phyloP scores from a whole-genome alignment of 2,113 vertebrate species.

The Australoheros scitulus region DNA sequence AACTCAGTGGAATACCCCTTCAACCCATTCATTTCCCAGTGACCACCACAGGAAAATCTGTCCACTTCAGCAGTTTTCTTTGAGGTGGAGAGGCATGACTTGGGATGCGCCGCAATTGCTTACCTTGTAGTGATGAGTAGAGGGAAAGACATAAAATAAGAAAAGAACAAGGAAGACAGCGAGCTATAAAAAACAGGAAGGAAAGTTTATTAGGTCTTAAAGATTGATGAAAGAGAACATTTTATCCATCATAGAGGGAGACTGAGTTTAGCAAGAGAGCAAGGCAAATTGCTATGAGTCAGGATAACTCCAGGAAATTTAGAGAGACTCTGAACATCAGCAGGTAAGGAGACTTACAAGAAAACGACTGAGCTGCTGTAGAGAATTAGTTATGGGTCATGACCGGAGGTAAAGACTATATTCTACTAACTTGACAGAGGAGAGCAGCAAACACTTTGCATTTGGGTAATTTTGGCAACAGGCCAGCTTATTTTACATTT shows the following conservation, averaged over 20 bases:
- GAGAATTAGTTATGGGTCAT: conserved; percentile 2
- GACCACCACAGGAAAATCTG: not conserved
- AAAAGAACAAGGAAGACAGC: not conserved
- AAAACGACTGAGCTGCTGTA: not conserved
- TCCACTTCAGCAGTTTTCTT: not conserved
- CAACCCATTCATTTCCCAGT: not conserved
- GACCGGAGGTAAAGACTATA: conserved; percentile 1
- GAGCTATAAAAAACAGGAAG: not conserved
- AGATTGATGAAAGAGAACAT: not conserved
- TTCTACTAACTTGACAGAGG: conserved; percentile 29
- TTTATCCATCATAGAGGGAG: conserved; percentile 8
- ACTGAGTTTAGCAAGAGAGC: conserved; percentile 11
- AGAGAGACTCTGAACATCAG: conserved; percentile 1
- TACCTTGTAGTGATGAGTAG: not conserved
- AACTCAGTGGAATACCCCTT: not conserved
- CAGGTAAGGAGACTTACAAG: not conserved
- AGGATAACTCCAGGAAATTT: not conserved
- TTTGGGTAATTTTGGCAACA: conserved; percentile 1
- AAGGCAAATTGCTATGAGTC: conserved; percentile 13
- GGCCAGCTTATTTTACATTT: conserved; percentile 27
- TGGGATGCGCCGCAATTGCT: not conserved
- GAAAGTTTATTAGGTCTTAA: not conserved
- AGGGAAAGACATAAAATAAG: not conserved
- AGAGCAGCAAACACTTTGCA: not conserved
- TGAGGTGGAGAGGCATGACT: not conserved